phyloP scores from a whole-genome alignment of 2,888 invertebrate species.

The Caenorhabditis sulstoni region DNA sequence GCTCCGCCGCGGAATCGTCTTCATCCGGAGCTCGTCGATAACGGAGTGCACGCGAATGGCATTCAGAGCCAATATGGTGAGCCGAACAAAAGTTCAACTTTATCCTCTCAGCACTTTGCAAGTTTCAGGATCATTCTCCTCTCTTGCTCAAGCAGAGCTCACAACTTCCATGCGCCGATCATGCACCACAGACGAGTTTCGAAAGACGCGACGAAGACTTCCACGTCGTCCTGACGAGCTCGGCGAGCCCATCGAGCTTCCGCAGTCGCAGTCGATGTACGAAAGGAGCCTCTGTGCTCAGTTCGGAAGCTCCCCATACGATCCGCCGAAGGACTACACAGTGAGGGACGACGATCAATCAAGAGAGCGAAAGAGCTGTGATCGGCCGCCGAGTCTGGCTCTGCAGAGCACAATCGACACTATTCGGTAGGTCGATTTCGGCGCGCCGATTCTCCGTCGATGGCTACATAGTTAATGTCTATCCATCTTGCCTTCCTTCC shows the following conservation, averaged over 20 bases:
- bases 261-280: constrained; percentile 60
- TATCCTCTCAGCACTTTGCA: background rate
- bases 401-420: constrained; percentile 54
- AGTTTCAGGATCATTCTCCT: constrained; percentile 50
- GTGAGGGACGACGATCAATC: constrained; percentile 16
- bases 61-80: constrained; percentile 59
- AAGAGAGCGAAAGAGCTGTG: constrained; percentile 7
- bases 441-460: background rate
- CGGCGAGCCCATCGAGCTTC: constrained; percentile 39
- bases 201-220: constrained; percentile 59
- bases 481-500: constrained; percentile 11
- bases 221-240: constrained; percentile 66
- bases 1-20: constrained; percentile 29
- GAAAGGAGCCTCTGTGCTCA: constrained; percentile 45
- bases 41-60: constrained; percentile 52
- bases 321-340: constrained; percentile 42
- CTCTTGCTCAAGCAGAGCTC: constrained; percentile 27
- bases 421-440: constrained; percentile 26
- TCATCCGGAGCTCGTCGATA: constrained; percentile 59
- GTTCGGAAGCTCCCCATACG: constrained; percentile 33
- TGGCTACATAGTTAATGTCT: constrained; percentile 7
- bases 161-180: constrained; percentile 59
- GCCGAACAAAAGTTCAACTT: background rate
- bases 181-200: constrained; percentile 67
- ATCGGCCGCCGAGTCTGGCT: constrained; percentile 46